Evolutionary conservation across 2,888 invertebrate genomes (phyloP).

Genomic region (Anorthoa munda): DNA sequence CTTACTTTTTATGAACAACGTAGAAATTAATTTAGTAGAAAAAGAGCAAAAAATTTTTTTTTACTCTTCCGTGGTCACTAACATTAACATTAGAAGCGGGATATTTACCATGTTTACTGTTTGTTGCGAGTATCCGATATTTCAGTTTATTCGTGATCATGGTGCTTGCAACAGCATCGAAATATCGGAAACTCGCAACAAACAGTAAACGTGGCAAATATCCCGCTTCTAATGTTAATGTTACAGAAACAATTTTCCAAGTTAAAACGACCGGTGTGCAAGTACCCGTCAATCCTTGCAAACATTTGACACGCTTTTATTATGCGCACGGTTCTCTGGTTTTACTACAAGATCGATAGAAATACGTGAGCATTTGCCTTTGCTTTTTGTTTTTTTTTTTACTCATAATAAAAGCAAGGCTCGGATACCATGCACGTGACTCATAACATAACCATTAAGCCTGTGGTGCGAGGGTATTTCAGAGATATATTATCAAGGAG

Average conservation of each 20-base stretch:
- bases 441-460: constrained; percentile 29
- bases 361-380: constrained; percentile 31
- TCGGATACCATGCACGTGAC: constrained; percentile 37
- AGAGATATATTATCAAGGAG: constrained; percentile 34
- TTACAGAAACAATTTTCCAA: no score
- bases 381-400: constrained; percentile 2
- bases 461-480: constrained; percentile 4
- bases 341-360: constrained; percentile 41
- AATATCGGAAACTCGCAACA: no score
- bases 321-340: constrained; percentile 16
- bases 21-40: constrained; percentile 4
- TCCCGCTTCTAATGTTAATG: no score
- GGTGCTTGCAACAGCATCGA: no score
- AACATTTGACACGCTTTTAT: constrained; percentile 52
- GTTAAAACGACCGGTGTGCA: neutral
- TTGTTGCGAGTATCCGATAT: no score
- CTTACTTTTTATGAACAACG: constrained; percentile 13
- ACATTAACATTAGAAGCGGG: no score
- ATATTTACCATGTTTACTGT: no score
- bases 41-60: no score
- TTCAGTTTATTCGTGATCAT: no score
- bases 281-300: constrained; percentile 22
- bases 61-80: no score
- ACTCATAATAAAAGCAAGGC: constrained; percentile 7
- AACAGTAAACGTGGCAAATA: no score